Conservation (phyloP, 2,113 vertebrate species). For the Cyanistes caeruleus region DNA sequence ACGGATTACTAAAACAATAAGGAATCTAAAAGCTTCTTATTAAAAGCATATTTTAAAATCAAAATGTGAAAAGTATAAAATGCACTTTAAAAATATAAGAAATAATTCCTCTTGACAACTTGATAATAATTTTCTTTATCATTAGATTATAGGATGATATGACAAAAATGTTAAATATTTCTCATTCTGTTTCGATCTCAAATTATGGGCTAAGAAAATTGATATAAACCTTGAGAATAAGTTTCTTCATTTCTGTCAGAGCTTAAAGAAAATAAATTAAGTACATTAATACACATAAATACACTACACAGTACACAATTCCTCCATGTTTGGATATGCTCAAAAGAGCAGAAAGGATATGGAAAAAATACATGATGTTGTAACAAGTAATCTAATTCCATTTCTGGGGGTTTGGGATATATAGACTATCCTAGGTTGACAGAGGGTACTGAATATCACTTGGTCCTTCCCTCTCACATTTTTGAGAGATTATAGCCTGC, state of each 20-base stretch:
- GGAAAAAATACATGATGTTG: background rate
- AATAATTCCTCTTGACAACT: background rate
- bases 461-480: background rate
- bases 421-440: background rate
- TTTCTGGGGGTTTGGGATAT: background rate
- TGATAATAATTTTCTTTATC: background rate
- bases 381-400: background rate
- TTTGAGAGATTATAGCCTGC: background rate
- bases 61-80: background rate
- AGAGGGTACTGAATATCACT: background rate
- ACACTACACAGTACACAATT: background rate
- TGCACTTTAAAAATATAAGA: background rate
- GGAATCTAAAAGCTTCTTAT: background rate
- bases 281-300: background rate
- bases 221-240: background rate
- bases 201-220: background rate
- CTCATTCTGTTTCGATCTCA: background rate
- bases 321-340: background rate
- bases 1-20: conserved; percentile 4
- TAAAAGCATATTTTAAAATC: background rate
- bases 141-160: background rate
- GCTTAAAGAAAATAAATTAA: background rate
- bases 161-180: background rate
- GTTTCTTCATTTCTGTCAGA: background rate
- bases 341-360: background rate